A percentile compares a stretch with the other conserved stretches of the same genome.
These are phyloP conservation scores for Eurystomus glaucurus DNA, from an alignment of 2,797 vertebrate genomes.

Conservation along the genomic window DNA sequence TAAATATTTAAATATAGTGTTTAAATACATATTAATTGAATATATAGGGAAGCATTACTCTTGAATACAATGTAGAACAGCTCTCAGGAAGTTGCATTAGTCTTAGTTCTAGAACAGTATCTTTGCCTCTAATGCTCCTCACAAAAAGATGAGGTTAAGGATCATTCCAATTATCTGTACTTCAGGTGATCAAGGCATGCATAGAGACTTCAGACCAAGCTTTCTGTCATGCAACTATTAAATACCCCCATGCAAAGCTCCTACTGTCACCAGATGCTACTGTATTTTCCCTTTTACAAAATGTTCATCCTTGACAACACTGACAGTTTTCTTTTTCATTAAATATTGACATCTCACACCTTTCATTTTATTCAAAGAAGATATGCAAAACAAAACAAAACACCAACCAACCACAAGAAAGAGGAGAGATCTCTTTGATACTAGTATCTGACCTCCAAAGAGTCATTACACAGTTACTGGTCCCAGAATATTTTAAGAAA, in stretches of 20 bases:
- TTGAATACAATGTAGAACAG: background rate
- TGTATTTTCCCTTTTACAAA: background rate
- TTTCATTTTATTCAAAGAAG: background rate
- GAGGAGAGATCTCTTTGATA: background rate
- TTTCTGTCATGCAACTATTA: background rate
- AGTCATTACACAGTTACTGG: background rate
- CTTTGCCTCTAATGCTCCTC: background rate
- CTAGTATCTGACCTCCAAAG: background rate
- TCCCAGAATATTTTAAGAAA: background rate
- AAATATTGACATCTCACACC: background rate
- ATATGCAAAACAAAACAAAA: background rate
- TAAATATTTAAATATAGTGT: background rate
- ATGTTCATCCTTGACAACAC: background rate
- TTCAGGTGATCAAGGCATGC: background rate
- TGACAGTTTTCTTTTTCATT: background rate
- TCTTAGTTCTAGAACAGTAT: background rate
- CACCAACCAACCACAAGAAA: background rate
- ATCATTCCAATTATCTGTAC: background rate
- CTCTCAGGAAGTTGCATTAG: background rate
- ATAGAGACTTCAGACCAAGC: background rate
- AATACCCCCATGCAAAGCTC: background rate
- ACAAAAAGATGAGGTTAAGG: background rate
- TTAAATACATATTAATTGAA: constrained; percentile 39
- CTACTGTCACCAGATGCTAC: background rate
- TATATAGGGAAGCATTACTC: background rate